Conservation (phyloP, 2,113 vertebrate genomes). For the Marmota flaviventris region DNA sequence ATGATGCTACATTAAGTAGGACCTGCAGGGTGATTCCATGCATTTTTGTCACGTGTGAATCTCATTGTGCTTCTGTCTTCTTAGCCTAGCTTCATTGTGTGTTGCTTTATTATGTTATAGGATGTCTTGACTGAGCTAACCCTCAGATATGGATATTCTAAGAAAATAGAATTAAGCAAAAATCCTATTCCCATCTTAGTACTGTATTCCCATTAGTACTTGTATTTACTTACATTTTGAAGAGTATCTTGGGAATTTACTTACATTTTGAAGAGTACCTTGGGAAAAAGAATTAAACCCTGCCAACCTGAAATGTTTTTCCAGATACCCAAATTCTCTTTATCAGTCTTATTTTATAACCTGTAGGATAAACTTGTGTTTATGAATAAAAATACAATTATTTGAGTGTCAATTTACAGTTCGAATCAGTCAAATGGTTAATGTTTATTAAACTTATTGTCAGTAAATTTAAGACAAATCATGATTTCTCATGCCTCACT, state of each 20-base stretch:
- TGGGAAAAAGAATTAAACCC: neutral
- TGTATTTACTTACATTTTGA: neutral
- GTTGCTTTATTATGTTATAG: neutral
- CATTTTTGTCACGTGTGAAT: neutral
- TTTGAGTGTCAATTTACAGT: neutral
- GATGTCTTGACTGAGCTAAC: neutral
- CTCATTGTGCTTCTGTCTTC: neutral
- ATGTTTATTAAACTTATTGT: neutral
- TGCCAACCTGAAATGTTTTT: neutral
- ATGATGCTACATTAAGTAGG: neutral
- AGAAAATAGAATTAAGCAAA: neutral
- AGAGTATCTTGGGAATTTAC: neutral
- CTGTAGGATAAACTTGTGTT: neutral
- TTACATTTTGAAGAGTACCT: neutral
- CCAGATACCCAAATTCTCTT: neutral
- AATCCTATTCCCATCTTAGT: neutral
- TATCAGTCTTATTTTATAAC: neutral
- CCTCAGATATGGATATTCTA: neutral
- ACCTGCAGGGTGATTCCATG: neutral
- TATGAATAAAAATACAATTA: neutral
- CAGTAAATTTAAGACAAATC: neutral
- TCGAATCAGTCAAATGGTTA: neutral
- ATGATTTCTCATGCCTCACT: neutral
- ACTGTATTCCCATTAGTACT: too few relatives aligned
- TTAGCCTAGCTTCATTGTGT: neutral